Evolutionary conservation across 2,888 invertebrate genomes (phyloP), one percentile per base, ranked within the genome.

Genomic region (Cloeon dipterum): DNA sequence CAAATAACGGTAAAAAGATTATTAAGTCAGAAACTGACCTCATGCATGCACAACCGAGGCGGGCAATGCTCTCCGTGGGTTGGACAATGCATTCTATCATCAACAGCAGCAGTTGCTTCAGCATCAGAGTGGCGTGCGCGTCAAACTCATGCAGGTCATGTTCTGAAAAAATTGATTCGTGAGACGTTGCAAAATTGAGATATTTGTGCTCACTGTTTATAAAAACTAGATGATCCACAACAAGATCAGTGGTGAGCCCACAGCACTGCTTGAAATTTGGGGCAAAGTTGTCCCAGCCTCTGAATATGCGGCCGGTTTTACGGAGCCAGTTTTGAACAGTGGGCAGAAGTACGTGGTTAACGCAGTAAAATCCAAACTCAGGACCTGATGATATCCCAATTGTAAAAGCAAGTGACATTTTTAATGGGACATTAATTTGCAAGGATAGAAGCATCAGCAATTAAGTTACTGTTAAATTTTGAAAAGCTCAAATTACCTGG

Each of bases 241-340:
- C 73, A 20, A 89, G 63, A 50, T 93, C 91, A 1, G 88, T 85
- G 10, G 86, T 79, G 57, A 89, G 71, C 7, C 93, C 91, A 50
- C 85, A 85, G 51, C 86, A 89, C 52, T 93, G 91, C 51, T 91
- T 91, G 50, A 91, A 91, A 55, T 88, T 89, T 43, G 85, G 75
- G 53, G 81, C 78, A 35, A 78, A 70, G 44, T 66, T 65, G 45
- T 79, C 73, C 70, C 77, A 74, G 42, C 76, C 68, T 43, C 73
- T 63, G 45, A 70, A 70, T 5, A 73, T 69, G 41, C 49, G 49
- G 20, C 52, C 47, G 10, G 58, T 57, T 46, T 75, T 73, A 10
- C 89, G 65, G 40, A 91, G 59, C 93, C 93, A 93, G 49, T 78
- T 77, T 58, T 94, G 93, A 13, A 93, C 76, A 63, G 83, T 81